These are phyloP conservation scores for Thereva nobilitata DNA, from an alignment of 2,888 invertebrate genomes.

Conservation along the genomic window DNA sequence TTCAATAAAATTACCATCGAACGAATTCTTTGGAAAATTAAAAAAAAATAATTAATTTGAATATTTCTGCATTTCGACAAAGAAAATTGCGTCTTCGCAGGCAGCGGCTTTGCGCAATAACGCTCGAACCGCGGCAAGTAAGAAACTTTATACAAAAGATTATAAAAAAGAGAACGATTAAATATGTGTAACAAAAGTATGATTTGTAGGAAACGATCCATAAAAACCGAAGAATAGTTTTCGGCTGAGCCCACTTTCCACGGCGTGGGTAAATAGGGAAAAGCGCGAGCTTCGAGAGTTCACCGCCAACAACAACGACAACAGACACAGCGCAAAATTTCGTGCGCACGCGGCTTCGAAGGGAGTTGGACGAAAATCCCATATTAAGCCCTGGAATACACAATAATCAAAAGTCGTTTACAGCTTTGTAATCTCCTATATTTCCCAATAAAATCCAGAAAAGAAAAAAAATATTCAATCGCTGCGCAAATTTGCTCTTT, in stretches of 20 bases:
- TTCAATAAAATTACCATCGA: too few relatives aligned
- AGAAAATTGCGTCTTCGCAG: too few relatives aligned
- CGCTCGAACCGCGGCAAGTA: neutral
- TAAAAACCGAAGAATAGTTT: conserved; percentile 38
- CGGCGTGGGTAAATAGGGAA: conserved; percentile 21
- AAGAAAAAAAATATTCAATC: neutral
- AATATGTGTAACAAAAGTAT: conserved; percentile 15
- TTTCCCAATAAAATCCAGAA: neutral
- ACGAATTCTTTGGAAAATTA: too few relatives aligned
- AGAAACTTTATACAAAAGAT: conserved; percentile 13
- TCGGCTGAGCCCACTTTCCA: conserved; percentile 23
- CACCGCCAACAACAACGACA: too few relatives aligned
- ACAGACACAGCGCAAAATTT: neutral
- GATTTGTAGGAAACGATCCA: conserved; percentile 38
- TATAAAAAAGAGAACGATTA: conserved; percentile 16
- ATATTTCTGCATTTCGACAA: too few relatives aligned
- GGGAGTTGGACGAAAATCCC: neutral
- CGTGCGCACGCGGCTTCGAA: conserved; percentile 17
- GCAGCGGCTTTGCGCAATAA: conserved; percentile 6
- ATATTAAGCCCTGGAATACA: neutral
- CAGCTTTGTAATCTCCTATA: conserved; percentile 11
- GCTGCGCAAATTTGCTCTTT: neutral
- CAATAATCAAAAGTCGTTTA: conserved; percentile 21
- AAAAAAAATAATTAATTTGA: too few relatives aligned
- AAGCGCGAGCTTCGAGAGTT: neutral